Base-by-base conservation (phyloP, 2,797 vertebrate genomes). In the Tauraco hartlaubi region DNA sequence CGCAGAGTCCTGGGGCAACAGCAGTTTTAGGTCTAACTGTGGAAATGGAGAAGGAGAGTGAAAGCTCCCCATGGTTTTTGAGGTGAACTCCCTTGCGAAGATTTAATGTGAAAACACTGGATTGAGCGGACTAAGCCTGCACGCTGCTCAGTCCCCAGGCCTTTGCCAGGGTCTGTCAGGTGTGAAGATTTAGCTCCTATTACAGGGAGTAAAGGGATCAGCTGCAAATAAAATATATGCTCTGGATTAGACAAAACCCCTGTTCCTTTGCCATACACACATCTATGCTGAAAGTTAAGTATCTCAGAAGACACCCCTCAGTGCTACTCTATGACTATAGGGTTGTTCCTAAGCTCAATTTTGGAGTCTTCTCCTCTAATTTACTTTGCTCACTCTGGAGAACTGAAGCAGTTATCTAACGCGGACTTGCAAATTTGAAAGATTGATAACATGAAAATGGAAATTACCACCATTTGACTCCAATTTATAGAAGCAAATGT, bases 101-200 rank as follows among this genome's bases (percentile, higher is more conserved):
- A 33, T 73, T 96, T 91, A 59, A 49, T 13, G 43, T 51, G 58
- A 54, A 80, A 93, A 78, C 46, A 20, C 35, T 43, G 73, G 17
- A 64, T 92, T 92, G 69, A 88, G 74, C 41, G 75, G 37, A 39
- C 62, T 68, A 72, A 81, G 46, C 29, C 58, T 61, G 35, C 29
- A 44, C 2, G 0, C 52, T 41, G n/a, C 56, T 67, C 21, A 9
- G 61, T 82, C 93, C 92, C 92, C 33, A 56, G 86, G 74, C 86
- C 56, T 93, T 92, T 84, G 74, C 31, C 74, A 74, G 74, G 48
- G 25, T 74, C 86, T 76, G 77, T 63, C 88, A 94, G 92, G 96
- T 97, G 95, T 95, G 92, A 96, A 94, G 93, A 93, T 92, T 97
- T 96, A 95, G 90, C 77, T 96, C 87, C 94, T 95, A 89, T 96